Percentiles rank a stretch among this genome's conserved stretches.
Evolutionary conservation across 2,888 invertebrate species (phyloP).

Genomic region (Pandemis cinnamomeana): DNA sequence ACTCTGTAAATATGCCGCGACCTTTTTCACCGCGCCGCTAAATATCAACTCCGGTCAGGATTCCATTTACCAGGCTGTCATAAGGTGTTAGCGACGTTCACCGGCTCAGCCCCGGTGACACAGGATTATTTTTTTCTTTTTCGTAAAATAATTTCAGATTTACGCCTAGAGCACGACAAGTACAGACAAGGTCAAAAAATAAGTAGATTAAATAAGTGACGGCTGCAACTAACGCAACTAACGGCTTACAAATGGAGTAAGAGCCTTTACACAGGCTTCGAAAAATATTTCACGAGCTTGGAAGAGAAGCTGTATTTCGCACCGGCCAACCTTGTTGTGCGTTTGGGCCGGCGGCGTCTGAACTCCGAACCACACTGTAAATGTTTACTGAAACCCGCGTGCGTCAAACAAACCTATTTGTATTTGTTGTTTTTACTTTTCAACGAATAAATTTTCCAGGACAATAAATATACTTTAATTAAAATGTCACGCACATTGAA

Average conservation of each 20-base stretch:
- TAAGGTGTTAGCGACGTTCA: conserved; percentile 29
- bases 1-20: conserved; percentile 39
- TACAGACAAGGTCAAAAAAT: conserved; percentile 2
- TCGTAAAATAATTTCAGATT: conserved; percentile 19
- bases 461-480: background rate
- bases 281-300: background rate
- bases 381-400: background rate
- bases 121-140: conserved; percentile 14
- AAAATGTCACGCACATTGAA: background rate
- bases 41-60: conserved; percentile 36
- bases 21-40: conserved; percentile 26
- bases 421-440: background rate
- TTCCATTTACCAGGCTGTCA: conserved; percentile 35
- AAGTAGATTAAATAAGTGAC: conserved; percentile 10
- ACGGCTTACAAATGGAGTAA: background rate
- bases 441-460: background rate
- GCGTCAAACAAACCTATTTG: background rate
- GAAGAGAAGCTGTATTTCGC: background rate
- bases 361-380: background rate
- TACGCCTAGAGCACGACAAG: background rate
- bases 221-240: background rate
- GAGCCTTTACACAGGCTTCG: background rate
- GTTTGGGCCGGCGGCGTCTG: background rate
- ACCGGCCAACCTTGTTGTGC: background rate
- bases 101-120: conserved; percentile 4